Evolutionary conservation across 2,797 vertebrate genomes (phyloP), one percentile per base, ranked within the genome.

Genomic region (Sebastes diploproa): DNA sequence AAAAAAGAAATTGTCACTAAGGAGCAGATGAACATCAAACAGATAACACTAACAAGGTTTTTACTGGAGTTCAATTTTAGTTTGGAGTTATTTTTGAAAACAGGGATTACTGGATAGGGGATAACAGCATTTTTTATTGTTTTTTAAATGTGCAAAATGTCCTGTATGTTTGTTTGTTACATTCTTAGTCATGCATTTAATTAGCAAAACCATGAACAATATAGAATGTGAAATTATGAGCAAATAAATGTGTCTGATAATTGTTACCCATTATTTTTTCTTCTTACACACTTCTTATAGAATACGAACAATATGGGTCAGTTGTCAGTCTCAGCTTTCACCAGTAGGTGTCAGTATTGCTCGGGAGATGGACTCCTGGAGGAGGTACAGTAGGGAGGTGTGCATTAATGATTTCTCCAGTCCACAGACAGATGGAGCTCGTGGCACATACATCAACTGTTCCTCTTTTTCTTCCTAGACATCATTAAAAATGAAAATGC

Each of bases 381-480:
- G 6, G 38, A 4, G 11, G 1, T 4, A 42, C 38, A 14, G 38
- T 14, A 38, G 22, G 7, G 38, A 7, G 61, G 18, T 16, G 20
- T 72, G 67, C 55, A 50, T 29, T 12, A 50, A 72, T 68, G 20
- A 71, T 72, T 86, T 60, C 86, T 80, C 29, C n/a, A 6, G 46
- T 81, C 62, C 11, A 11, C 85, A 90, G 91, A 66, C 81, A 95
- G 94, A 81, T 93, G 93, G 91, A 87, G 94, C 86, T 74, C 18
- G 14, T 84, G 74, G 27, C 80, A 23, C 76, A 72, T 63, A 81
- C 56, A 72, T 50, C 10, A 30, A 32, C 74, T 74, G 36, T n/a
- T 5, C 12, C 42, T 9, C 50, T 52, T n/a, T 27, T 58, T 64
- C 68, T 18, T 78, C 30, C 32, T 9, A 46, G 6, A 61, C 46